These are phyloP conservation scores for Garrulus glandarius DNA, from an alignment of 2,797 vertebrate species.

Conservation along the genomic window DNA sequence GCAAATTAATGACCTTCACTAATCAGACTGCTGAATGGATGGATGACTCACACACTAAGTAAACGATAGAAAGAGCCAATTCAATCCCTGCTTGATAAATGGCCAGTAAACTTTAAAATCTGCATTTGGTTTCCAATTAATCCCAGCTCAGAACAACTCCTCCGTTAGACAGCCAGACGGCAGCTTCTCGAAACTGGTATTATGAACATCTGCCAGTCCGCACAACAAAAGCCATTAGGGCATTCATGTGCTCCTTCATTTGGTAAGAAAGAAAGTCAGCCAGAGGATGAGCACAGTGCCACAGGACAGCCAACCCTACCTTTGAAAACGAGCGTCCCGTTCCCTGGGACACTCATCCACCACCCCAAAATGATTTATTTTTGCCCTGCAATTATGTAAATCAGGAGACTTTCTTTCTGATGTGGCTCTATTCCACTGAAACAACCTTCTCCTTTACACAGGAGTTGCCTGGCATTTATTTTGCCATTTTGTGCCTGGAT, in stretches of 20 bases:
- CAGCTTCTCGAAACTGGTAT: constrained; percentile 2
- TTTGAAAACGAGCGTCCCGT: neutral
- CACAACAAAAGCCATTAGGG: neutral
- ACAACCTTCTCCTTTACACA: neutral
- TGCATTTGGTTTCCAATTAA: constrained; percentile 52
- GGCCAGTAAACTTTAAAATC: constrained; percentile 57
- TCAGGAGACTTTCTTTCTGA: neutral
- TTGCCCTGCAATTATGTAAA: neutral
- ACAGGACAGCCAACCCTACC: neutral
- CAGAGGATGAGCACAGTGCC: neutral
- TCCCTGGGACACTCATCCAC: neutral
- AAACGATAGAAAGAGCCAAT: constrained; percentile 46
- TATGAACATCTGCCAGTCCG: neutral
- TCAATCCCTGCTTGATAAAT: constrained; percentile 63
- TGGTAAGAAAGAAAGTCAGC: neutral
- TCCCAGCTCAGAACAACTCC: constrained; percentile 45
- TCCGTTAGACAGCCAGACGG: constrained; percentile 25
- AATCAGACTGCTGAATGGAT: constrained; percentile 19
- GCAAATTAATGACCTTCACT: constrained; percentile 53
- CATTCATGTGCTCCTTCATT: neutral
- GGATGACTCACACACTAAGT: constrained; percentile 4
- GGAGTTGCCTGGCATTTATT: constrained; percentile 22
- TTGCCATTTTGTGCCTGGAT: neutral
- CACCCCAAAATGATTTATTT: neutral
- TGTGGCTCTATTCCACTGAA: neutral